Conservation (phyloP, 1,140 invertebrate genomes). For the Cataglyphis hispanica region DNA sequence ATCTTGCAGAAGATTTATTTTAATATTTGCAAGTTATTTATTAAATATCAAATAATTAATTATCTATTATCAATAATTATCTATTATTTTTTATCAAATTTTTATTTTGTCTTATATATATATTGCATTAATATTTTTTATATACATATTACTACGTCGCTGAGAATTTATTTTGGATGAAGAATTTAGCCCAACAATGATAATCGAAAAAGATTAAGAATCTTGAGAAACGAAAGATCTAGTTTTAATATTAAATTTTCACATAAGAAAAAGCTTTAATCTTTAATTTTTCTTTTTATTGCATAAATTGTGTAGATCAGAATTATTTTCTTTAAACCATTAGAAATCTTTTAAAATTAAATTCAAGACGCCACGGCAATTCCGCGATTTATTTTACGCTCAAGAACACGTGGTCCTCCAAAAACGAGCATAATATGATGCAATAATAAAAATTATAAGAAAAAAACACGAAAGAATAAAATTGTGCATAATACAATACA, state of each 20-base stretch:
- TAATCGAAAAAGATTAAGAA: not conserved
- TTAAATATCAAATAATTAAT: no score
- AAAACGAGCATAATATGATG: not conserved
- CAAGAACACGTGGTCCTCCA: constrained; percentile 34
- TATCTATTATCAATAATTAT: no score
- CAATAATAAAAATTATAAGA: not conserved
- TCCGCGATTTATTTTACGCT: constrained; percentile 8
- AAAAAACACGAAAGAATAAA: constrained; percentile 12
- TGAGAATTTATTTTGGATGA: not conserved
- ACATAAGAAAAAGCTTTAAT: not conserved
- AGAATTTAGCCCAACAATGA: not conserved
- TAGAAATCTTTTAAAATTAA: not conserved
- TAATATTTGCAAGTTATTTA: not conserved
- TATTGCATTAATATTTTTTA: no score
- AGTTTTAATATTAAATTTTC: not conserved
- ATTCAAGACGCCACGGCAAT: constrained; percentile 13
- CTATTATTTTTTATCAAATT: no score
- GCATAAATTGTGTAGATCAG: not conserved
- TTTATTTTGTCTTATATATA: no score
- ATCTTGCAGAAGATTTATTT: not conserved
- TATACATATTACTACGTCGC: no score
- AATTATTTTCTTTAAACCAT: not conserved
- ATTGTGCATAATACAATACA: not conserved
- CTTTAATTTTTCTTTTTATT: not conserved
- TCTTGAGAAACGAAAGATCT: not conserved